These are phyloP conservation scores for Erinaceus europaeus DNA, from an alignment of 2,113 vertebrate genomes.

Conservation along the genomic window DNA sequence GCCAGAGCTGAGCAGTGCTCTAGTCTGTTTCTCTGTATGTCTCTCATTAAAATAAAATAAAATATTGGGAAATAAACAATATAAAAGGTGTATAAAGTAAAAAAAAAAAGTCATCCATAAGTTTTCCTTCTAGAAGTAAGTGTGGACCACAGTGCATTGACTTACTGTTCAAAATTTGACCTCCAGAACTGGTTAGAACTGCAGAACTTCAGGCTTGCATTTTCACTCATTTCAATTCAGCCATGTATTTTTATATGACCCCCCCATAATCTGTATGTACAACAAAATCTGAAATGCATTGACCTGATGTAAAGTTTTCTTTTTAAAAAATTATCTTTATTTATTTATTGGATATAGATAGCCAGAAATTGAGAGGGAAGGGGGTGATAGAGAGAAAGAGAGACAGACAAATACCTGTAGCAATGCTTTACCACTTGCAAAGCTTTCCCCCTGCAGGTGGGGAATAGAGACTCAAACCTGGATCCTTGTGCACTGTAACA, in stretches of 20 bases:
- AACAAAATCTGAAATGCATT: background rate
- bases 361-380: background rate
- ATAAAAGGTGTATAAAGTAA: background rate
- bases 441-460: no score
- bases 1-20: no score
- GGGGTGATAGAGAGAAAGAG: no score
- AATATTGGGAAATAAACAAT: background rate
- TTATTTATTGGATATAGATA: no score
- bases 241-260: slow-evolving; percentile 17
- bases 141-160: background rate
- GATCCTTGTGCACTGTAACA: no score
- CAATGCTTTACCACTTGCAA: no score
- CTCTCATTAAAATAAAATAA: no score
- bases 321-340: no score
- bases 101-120: background rate
- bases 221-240: background rate
- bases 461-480: no score
- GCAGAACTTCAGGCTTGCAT: background rate
- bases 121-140: background rate
- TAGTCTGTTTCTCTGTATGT: no score
- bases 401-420: background rate
- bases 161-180: background rate
- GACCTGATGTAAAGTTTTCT: background rate
- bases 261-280: background rate
- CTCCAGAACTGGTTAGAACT: background rate